These are phyloP conservation scores for Drosophila equinoxialis DNA, from an alignment of 1,140 invertebrate species.

Conservation along the genomic window DNA sequence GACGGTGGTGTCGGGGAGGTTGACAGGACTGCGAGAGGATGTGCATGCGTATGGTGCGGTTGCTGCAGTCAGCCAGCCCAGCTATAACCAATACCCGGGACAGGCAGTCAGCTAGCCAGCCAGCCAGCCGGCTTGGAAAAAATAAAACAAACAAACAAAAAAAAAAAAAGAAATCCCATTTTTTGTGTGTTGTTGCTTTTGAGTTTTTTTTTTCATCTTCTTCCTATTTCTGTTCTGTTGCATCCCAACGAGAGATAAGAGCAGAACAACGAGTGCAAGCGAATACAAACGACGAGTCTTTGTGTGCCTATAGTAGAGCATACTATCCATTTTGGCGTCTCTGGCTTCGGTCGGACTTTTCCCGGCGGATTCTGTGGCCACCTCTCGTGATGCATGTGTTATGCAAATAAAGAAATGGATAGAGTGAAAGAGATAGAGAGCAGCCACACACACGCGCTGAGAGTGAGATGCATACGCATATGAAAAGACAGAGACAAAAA, in stretches of 20 bases:
- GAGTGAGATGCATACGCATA: neutral
- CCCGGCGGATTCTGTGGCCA: slow-evolving; percentile 10
- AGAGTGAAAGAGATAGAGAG: slow-evolving; percentile 2
- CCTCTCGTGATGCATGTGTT: slow-evolving; percentile 10
- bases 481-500: neutral
- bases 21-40: neutral
- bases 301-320: neutral
- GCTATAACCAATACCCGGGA: slow-evolving; percentile 6
- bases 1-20: neutral
- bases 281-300: slow-evolving; percentile 17
- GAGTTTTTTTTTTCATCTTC: neutral
- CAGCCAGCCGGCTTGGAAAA: neutral
- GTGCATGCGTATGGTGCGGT: slow-evolving; percentile 9
- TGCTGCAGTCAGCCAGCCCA: slow-evolving; percentile 5
- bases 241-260: slow-evolving; percentile 15
- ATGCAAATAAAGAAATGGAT: slow-evolving; percentile 18
- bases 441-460: neutral
- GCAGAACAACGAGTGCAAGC: slow-evolving; percentile 18
- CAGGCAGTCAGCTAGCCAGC: neutral
- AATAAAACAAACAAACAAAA: neutral
- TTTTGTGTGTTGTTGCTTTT: no score
- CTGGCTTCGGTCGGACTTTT: neutral
- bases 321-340: neutral
- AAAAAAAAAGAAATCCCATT: neutral
- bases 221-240: neutral